Percentiles rank a stretch among this genome's conserved stretches.
phyloP scores from a whole-genome alignment of 2,113 vertebrate genomes.

The Oncorhynchus clarkii region DNA sequence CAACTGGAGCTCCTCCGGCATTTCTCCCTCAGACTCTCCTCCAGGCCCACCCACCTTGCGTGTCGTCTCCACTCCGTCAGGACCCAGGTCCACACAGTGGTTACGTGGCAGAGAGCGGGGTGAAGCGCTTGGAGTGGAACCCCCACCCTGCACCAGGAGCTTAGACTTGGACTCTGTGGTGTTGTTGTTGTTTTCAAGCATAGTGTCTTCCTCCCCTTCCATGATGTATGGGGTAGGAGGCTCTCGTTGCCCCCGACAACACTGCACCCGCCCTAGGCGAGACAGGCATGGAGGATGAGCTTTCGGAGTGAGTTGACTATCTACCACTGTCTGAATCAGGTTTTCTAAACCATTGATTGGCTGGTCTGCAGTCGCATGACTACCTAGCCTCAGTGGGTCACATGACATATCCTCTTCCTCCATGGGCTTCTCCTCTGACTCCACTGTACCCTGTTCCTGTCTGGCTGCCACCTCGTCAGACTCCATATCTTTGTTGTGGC shows the following conservation, averaged over 20 bases:
- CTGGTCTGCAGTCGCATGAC: constrained; percentile 57
- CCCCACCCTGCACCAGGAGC: constrained; percentile 18
- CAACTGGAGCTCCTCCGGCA: constrained; percentile 36
- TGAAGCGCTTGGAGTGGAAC: constrained; percentile 19
- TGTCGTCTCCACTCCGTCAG: constrained; percentile 31
- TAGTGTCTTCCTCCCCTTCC: constrained; percentile 22
- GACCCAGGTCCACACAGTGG: constrained; percentile 47
- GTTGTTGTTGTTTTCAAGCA: constrained; percentile 68
- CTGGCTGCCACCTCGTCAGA: not conserved
- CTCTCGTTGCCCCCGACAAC: constrained; percentile 56
- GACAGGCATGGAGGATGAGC: constrained; percentile 20
- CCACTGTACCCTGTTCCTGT: not conserved
- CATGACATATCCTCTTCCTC: constrained; percentile 21
- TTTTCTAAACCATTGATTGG: constrained; percentile 41
- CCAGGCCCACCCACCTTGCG: constrained; percentile 9
- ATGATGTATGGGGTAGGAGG: not conserved
- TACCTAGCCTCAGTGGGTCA: not conserved
- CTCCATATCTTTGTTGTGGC: not conserved
- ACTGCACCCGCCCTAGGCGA: constrained; percentile 48
- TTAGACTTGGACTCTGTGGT: constrained; percentile 35
- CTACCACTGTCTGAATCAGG: constrained; percentile 7
- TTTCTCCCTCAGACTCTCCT: constrained; percentile 19
- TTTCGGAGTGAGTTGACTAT: constrained; percentile 8
- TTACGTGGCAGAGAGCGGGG: constrained; percentile 26
- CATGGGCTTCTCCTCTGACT: constrained; percentile 5